Conservation (phyloP, 2,888 invertebrate species). For the Plagiodera versicolora region DNA sequence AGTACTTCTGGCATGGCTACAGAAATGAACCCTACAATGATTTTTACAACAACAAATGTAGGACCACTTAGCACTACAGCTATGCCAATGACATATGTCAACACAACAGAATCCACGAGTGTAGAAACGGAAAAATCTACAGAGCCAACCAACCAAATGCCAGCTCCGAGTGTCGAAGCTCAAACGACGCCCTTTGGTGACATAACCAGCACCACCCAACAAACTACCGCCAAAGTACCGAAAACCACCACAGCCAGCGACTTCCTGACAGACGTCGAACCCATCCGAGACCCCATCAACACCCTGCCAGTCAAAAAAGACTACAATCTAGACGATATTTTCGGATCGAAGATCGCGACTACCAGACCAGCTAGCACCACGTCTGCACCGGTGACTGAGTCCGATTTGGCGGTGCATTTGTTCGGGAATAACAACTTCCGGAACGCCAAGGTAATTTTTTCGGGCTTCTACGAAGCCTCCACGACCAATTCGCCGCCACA, state of each 20-base stretch:
- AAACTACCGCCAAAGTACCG: conserved; percentile 7
- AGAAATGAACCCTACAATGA: background rate
- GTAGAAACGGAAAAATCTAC: conserved; percentile 22
- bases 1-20: background rate
- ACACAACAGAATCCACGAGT: conserved; percentile 14
- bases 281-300: conserved; percentile 25
- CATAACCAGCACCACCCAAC: conserved; percentile 1
- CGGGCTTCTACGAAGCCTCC: conserved; percentile 44
- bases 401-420: conserved; percentile 36
- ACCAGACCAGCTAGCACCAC: conserved; percentile 25
- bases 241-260: conserved; percentile 26
- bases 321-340: conserved; percentile 43
- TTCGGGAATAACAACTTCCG: conserved; percentile 32
- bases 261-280: conserved; percentile 30
- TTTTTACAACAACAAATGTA: background rate
- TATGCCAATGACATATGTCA: background rate
- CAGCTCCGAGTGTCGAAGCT: conserved; percentile 44
- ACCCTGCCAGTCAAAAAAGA: conserved; percentile 29
- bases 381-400: conserved; percentile 31
- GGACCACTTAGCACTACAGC: background rate
- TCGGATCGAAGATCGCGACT: conserved; percentile 34
- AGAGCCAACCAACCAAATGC: conserved; percentile 41
- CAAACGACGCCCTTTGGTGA: conserved; percentile 35
- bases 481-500: conserved; percentile 26
- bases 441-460: conserved; percentile 44